phyloP scores from a whole-genome alignment of 2,797 vertebrate species.

The Sphenopsis melanotis region DNA sequence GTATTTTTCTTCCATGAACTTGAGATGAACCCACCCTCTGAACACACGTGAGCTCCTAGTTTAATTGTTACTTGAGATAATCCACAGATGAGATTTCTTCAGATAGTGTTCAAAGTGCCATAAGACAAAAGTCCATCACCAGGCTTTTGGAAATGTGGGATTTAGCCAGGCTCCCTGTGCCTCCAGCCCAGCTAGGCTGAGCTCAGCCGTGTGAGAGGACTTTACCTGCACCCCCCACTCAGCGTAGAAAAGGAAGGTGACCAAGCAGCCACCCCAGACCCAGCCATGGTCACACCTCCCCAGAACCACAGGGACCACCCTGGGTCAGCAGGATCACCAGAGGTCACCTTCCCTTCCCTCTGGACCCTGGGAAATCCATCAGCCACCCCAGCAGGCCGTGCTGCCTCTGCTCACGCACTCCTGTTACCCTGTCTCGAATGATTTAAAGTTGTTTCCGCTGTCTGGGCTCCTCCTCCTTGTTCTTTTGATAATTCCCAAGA shows the following conservation, averaged over 20 bases:
- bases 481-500: constrained; percentile 21
- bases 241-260: background rate
- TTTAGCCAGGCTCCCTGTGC: background rate
- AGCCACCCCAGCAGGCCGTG: background rate
- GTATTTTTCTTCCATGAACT: constrained; percentile 35
- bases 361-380: background rate
- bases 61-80: constrained; percentile 11
- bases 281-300: background rate
- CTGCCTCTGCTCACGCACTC: background rate
- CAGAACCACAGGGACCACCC: background rate
- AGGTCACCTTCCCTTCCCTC: background rate
- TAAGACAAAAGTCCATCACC: background rate
- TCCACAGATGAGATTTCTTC: background rate
- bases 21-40: constrained; percentile 10
- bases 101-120: background rate
- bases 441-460: constrained; percentile 10
- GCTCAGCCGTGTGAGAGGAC: background rate
- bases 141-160: background rate
- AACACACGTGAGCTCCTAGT: background rate
- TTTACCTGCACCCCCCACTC: accelerated
- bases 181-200: background rate
- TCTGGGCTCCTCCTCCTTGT: constrained; percentile 20
- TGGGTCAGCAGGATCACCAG: background rate
- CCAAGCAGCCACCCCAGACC: background rate
- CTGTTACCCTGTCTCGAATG: background rate